Evolutionary conservation across 2,888 invertebrate genomes (phyloP), one percentile per base, ranked within the genome.

Genomic region (Zele albiditarsus): DNA sequence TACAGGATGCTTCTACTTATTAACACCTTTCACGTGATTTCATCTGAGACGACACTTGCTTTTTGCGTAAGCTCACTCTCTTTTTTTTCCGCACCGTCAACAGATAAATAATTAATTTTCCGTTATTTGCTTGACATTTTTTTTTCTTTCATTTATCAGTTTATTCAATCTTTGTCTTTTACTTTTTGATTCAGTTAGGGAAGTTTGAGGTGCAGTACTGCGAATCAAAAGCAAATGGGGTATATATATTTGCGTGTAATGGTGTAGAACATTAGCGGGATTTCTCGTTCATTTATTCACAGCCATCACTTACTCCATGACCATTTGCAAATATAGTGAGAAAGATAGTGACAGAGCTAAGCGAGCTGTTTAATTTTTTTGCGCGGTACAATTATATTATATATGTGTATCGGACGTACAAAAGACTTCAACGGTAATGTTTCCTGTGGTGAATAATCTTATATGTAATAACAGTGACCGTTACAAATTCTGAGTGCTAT

Each of bases 381-480:
- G n/a, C 23, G 23, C 28, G 6, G 60, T 49, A 62, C 42, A 71
- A 67, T 74, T 28, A 63, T 42, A 53, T 20, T 20, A 23, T 53
- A 20, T 57, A 14, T 46, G 38, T 42, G 38, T 42, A 74, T 25
- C 6, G 20, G 23, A 71, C 63, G 53, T 69, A 60, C 71, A 71
- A 66, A 80, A 80, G 79, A 78, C 79, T 77, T 78, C 74, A 84
- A 83, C 83, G 81, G 83, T 80, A 81, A 80, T 81, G 79, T 82
- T 84, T 83, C 84, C 83, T 84, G 62, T 72, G 79, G 79, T 80
- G 78, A 75, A 77, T 77, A 75, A 80, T 80, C 81, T 83, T 85
- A 53, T 10, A 53, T 84, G 84, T 85, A 84, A 85, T 78, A 80
- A 28, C 3, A n/a, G 23, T 28, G n/a, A 66, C 53, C 53, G 53